These are phyloP conservation scores for Catocala fraxini DNA, from an alignment of 2,888 invertebrate genomes.

Conservation along the genomic window DNA sequence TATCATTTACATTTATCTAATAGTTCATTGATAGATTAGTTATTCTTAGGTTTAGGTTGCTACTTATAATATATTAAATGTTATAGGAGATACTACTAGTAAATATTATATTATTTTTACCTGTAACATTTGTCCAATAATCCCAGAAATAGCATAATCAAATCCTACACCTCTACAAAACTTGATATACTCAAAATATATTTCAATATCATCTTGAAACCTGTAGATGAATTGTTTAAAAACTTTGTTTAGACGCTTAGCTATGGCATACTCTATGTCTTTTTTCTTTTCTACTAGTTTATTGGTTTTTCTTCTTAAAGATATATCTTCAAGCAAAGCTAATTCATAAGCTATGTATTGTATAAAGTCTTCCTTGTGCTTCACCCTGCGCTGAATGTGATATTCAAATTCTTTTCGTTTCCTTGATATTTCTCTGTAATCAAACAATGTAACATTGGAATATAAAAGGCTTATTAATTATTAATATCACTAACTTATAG, in stretches of 20 bases:
- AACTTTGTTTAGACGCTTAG: slow-evolving; percentile 91
- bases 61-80: neutral
- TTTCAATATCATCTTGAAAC: slow-evolving; percentile 91
- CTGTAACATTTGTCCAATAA: slow-evolving; percentile 89
- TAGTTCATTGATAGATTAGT: no score
- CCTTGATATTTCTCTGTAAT: slow-evolving; percentile 89
- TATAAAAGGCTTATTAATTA: no score
- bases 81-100: no score
- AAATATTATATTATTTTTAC: slow-evolving; percentile 59
- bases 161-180: slow-evolving; percentile 91
- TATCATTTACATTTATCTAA: neutral
- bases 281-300: slow-evolving; percentile 88
- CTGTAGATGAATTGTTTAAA: slow-evolving; percentile 91
- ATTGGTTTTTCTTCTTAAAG: slow-evolving; percentile 87
- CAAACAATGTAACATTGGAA: slow-evolving; percentile 32
- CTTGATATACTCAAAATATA: slow-evolving; percentile 93
- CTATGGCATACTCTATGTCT: slow-evolving; percentile 90
- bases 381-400: slow-evolving; percentile 90
- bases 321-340: slow-evolving; percentile 89
- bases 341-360: slow-evolving; percentile 91
- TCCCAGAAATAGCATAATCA: slow-evolving; percentile 83
- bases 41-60: neutral
- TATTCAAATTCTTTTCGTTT: slow-evolving; percentile 92
- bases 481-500: no score
- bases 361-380: slow-evolving; percentile 91